Conservation (phyloP, 2,797 vertebrate species). For the Notoglanidium macrostoma region DNA sequence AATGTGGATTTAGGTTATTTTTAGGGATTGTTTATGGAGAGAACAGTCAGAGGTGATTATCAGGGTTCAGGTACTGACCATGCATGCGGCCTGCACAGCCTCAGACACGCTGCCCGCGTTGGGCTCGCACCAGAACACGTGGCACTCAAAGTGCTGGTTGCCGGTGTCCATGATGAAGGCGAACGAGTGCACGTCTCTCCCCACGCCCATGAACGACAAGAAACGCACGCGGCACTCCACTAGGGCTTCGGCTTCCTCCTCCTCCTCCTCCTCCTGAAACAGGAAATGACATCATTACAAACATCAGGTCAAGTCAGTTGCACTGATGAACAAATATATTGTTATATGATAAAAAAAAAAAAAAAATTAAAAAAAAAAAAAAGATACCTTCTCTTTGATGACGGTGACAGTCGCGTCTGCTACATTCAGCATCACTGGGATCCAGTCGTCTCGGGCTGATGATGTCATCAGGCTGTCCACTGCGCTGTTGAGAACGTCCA, state of each 20-base stretch:
- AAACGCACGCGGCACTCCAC: constrained; percentile 97
- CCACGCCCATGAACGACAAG: constrained; percentile 97
- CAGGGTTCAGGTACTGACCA: constrained; percentile 79
- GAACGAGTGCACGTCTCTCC: constrained; percentile 87
- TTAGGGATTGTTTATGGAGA: not conserved
- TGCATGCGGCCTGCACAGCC: constrained; percentile 95
- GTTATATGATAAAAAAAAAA: too few relatives aligned
- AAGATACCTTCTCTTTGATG: constrained; percentile 85
- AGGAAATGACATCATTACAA: not conserved
- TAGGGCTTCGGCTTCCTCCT: constrained; percentile 88
- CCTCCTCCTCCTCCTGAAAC: constrained; percentile 85
- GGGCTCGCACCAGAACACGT: constrained; percentile 95
- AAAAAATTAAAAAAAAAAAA: too few relatives aligned
- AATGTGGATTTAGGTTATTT: too few relatives aligned
- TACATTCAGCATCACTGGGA: constrained; percentile 90
- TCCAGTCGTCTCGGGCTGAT: constrained; percentile 86
- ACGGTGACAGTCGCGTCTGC: constrained; percentile 96
- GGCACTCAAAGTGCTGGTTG: constrained; percentile 91
- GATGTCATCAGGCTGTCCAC: constrained; percentile 87
- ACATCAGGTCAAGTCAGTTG: not conserved
- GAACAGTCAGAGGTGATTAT: not conserved
- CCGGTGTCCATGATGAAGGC: constrained; percentile 98
- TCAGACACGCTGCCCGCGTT: constrained; percentile 92
- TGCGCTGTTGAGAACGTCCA: constrained; percentile 92
- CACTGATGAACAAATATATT: not conserved